Base-by-base conservation (phyloP, 1,140 invertebrate species). In the Bombus ignitus region DNA sequence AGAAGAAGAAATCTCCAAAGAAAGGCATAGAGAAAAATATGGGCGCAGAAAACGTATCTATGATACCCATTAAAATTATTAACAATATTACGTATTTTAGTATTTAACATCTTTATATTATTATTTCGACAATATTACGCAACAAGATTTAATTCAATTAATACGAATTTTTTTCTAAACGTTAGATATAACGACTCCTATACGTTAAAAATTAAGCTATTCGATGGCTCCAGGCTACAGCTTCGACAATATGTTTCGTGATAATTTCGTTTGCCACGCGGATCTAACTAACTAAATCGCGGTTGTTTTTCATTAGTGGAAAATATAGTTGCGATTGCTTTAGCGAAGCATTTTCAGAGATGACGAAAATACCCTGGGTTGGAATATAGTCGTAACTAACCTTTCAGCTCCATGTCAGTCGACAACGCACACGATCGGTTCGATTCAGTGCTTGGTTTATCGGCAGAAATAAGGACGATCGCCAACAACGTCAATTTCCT, bases 381-480 rank as follows among this genome's bases (percentile, higher is more conserved):
- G 37, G 8, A 65, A 47, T 76, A 47, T 35, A 66, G 59, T 53
- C 57, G 57, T 71, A 79, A 84, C 82, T 77, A 70, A 70, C 82
- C 74, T 68, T 71, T 84, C 75, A 32, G 44, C n/a, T 75, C 74
- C 39, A 59, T 83, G 87, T 85, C 47, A 59, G 66, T 53, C 78
- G 72, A 74, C 81, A 62, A 79, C 70, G 79, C 78, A 37, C 39
- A 89, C 66, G 66, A 89, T 73, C 78, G 35, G 57, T 62, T 81
- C 76, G 80, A 84, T 89, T 78, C 74, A 44, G 37, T 73, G 65
- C 79, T 88, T 89, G 62, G 68, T 71, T 87, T 88, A 85, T 81
- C 73, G 42, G 18, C 25, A 59, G 75, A 71, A 88, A 86, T 76
- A 80, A 65, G 59, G 77, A 85, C 59, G 9, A 66, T 28, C 42